Evolutionary conservation across 2,888 invertebrate genomes (phyloP).

Genomic region (Euzetes globulus): DNA sequence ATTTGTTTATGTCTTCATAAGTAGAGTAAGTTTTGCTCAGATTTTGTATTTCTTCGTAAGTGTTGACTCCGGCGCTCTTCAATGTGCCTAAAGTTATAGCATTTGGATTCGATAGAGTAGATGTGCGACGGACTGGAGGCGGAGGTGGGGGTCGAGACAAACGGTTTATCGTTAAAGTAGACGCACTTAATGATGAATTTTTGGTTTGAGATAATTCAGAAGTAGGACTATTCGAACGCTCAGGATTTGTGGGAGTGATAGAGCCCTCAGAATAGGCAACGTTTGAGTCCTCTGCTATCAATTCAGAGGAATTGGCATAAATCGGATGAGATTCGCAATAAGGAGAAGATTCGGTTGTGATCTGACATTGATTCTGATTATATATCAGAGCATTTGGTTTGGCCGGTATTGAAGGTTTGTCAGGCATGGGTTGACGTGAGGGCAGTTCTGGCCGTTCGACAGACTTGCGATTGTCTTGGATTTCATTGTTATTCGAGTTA

Average conservation of each 20-base stretch:
- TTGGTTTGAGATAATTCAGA: conserved; percentile 4
- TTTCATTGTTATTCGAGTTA: no score
- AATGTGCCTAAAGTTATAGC: conserved; percentile 37
- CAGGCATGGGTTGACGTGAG: not conserved
- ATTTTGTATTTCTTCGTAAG: conserved; percentile 31
- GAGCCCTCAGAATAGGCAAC: conserved; percentile 35
- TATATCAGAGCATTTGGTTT: not conserved
- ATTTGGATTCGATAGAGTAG: conserved; percentile 44
- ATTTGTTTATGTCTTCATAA: conserved; percentile 31
- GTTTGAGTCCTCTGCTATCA: not conserved
- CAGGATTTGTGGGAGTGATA: conserved; percentile 34
- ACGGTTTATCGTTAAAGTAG: not conserved
- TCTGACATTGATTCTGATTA: not conserved
- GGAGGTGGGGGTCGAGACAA: conserved; percentile 45
- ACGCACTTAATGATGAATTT: conserved; percentile 9
- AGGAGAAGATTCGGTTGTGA: not conserved
- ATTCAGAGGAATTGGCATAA: conserved; percentile 13
- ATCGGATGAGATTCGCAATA: conserved; percentile 16
- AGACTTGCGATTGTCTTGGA: not conserved
- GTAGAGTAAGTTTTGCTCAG: conserved; percentile 24
- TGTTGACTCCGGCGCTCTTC: conserved; percentile 31
- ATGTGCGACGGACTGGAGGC: conserved; percentile 47
- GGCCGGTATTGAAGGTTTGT: not conserved
- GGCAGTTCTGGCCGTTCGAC: not conserved
- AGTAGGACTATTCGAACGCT: not conserved